Conservation (phyloP, 1,140 invertebrate species). For the Whitmania pigra region DNA sequence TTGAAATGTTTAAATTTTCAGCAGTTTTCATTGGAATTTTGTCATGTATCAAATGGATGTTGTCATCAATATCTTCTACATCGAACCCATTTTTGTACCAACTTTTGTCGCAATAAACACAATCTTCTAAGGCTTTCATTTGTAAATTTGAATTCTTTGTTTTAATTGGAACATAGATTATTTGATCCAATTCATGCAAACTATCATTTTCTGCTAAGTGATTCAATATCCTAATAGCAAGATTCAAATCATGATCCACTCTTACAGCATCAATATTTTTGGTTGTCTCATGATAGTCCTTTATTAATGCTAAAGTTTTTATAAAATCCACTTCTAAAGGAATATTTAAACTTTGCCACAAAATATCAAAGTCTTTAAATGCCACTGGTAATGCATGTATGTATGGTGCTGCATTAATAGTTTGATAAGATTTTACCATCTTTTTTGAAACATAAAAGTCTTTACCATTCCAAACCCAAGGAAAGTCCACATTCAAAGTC, state of each 20-base stretch:
- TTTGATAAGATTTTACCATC: background rate
- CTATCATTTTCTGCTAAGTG: background rate
- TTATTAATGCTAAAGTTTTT: background rate
- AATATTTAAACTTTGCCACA: constrained; percentile 5
- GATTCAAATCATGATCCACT: background rate
- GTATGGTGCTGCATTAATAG: constrained; percentile 9
- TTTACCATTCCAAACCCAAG: constrained; percentile 16
- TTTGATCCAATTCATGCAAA: background rate
- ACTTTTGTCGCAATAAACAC: constrained; percentile 29
- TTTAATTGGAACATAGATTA: constrained; percentile 11
- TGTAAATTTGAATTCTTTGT: constrained; percentile 1
- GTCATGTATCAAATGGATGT: constrained; percentile 28
- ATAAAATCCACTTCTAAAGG: background rate
- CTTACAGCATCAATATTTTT: background rate
- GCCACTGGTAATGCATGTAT: constrained; percentile 3
- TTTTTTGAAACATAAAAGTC: background rate
- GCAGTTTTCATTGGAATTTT: constrained; percentile 27
- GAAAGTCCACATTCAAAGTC: background rate
- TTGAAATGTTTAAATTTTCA: constrained; percentile 27
- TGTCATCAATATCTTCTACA: constrained; percentile 24
- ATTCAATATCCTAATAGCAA: constrained; percentile 10
- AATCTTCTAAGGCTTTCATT: constrained; percentile 14
- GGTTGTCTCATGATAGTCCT: background rate
- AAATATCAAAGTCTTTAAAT: background rate
- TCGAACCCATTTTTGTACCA: constrained; percentile 23